Evolutionary conservation across 2,113 vertebrate species (phyloP).

Genomic region (Phoenicopterus ruber): DNA sequence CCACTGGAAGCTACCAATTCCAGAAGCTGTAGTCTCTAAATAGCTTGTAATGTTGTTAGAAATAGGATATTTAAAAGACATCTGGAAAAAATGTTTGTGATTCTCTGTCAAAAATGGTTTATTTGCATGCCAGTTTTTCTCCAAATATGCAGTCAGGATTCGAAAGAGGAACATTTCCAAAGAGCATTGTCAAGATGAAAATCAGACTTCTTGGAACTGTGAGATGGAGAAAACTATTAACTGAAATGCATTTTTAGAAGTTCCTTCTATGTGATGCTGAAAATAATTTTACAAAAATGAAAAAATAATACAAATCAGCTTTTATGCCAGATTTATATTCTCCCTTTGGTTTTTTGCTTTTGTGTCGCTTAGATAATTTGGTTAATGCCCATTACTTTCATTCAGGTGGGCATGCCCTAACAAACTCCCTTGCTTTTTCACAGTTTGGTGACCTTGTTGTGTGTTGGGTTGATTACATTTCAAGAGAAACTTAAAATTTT

Average conservation of each 20-base stretch:
- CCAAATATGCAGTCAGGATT: neutral
- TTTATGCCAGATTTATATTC: neutral
- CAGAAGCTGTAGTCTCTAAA: slow-evolving; percentile 4
- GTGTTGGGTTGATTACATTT: neutral
- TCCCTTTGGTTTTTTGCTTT: neutral
- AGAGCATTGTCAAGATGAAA: neutral
- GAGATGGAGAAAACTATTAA: neutral
- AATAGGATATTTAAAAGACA: slow-evolving; percentile 24
- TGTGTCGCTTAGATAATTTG: neutral
- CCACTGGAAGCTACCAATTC: neutral
- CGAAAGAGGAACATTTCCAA: neutral
- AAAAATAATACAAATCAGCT: neutral
- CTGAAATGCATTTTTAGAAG: neutral
- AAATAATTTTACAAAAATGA: neutral
- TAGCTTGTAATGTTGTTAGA: neutral
- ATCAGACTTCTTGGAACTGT: neutral
- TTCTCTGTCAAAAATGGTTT: neutral
- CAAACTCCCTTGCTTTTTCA: neutral
- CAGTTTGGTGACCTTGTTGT: neutral
- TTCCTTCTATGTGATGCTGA: neutral
- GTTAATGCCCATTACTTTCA: neutral
- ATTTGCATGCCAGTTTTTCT: neutral
- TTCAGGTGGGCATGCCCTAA: neutral
- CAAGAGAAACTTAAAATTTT: neutral
- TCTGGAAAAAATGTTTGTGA: neutral